Evolutionary conservation across 1,140 invertebrate genomes (phyloP), one percentile per base, ranked within the genome.

Genomic region (Pseudomyrmex sp.): DNA sequence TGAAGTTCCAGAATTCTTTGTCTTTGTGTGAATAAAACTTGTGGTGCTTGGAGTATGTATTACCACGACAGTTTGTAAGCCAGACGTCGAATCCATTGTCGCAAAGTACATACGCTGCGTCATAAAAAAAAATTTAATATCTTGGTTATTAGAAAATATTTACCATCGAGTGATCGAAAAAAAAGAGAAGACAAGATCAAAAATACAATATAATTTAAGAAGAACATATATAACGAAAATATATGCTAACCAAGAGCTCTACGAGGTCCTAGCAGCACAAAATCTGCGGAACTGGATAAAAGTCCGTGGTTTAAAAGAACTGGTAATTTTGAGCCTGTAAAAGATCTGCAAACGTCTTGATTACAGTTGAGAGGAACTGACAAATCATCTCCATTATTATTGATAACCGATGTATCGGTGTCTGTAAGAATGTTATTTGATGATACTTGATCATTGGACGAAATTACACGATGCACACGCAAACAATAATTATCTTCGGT

Each of bases 291-390:
- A 62, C 96, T 97, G 5, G 95, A 96, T 15, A 97, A 86, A 1
- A 98, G 89, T 3, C 97, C 97, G 93, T 98, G 97, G 92, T 96
- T 96, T 1, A 98, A 90, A 26, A 97, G 95, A 35, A 96, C 95
- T 26, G 96, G 95, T 15, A 94, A 92, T 85, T 92, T 95, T 3
- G 80, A 52, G 4, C n/a, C 15, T 77, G 76, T 9, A 61, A 12
- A 23, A 13, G 23, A 56, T 58, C 2, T 23, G 20, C n/a, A 12
- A 5, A 44, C 20, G 18, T 56, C 9, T 46, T 5, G n/a, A 13
- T 68, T 8, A 56, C 12, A 56, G 12, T 63, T n/a, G n/a, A 46
- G 0, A 15, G 59, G 18, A 52, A 8, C 2, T 7, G 54, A 84
- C n/a, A 4, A 23, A 50, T 48, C 76, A 3, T 72, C 35, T 79